Conservation (phyloP, 2,888 invertebrate genomes). For the Sinodicranocentrus sp. region DNA sequence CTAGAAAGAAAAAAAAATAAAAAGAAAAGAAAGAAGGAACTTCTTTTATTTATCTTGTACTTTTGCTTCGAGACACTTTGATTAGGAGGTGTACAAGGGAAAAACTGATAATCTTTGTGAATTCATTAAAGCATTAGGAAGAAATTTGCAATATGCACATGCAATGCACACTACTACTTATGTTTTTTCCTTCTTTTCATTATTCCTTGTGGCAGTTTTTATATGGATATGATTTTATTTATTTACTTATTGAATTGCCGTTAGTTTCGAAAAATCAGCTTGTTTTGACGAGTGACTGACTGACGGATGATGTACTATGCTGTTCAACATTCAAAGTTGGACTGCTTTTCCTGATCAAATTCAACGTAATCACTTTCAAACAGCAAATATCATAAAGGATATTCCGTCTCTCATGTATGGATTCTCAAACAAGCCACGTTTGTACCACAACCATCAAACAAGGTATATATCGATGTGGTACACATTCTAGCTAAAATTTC, state of each 20-base stretch:
- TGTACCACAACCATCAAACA: no score
- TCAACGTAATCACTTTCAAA: no score
- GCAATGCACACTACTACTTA: background rate
- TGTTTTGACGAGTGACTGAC: constrained; percentile 6
- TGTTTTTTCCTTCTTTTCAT: background rate
- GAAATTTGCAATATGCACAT: background rate
- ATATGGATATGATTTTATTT: no score
- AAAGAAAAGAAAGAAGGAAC: background rate
- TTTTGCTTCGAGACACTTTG: background rate
- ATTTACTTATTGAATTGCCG: constrained; percentile 13
- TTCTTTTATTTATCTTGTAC: background rate
- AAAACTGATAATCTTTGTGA: background rate
- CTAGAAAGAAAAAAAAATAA: background rate
- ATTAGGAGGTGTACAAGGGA: background rate
- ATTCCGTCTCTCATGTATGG: no score
- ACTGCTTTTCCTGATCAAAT: no score
- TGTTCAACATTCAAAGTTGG: no score
- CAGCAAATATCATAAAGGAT: no score
- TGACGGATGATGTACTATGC: constrained; percentile 10
- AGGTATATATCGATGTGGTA: no score
- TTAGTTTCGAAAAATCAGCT: constrained; percentile 5
- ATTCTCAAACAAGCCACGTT: no score
- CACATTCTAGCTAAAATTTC: background rate
- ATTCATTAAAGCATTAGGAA: constrained; percentile 8
- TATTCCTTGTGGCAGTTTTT: background rate